phyloP scores from a whole-genome alignment of 2,113 vertebrate species.

The Caranx ignobilis region DNA sequence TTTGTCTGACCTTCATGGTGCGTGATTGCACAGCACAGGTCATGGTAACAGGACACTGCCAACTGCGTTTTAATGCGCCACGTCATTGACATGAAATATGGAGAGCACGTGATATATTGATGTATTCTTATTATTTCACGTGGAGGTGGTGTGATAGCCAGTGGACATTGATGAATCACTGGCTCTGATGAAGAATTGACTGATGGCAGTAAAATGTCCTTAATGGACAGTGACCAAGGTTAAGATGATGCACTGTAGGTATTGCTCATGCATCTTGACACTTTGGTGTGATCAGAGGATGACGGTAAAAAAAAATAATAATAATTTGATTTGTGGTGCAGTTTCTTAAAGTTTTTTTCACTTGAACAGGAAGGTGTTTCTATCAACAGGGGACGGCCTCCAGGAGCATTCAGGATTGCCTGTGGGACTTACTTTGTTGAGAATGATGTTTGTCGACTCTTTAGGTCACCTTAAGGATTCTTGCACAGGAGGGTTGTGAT shows the following conservation, averaged over 20 bases:
- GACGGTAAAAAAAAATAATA: not conserved
- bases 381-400: not conserved
- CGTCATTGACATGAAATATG: slow-evolving; percentile 13
- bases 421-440: slow-evolving; percentile 13
- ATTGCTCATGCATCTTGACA: not conserved
- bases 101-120: not conserved
- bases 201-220: not conserved
- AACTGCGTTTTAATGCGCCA: not conserved
- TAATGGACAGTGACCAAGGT: not conserved
- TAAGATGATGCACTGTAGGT: not conserved
- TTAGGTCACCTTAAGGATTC: not conserved
- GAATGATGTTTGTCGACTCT: not conserved
- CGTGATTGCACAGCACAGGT: slow-evolving; percentile 4
- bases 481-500: not conserved
- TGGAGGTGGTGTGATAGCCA: not conserved
- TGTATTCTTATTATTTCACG: slow-evolving; percentile 2
- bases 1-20: slow-evolving; percentile 29
- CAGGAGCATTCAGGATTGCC: slow-evolving; percentile 4
- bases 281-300: not conserved
- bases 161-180: slow-evolving; percentile 22
- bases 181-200: slow-evolving; percentile 14
- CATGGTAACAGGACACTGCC: slow-evolving; percentile 15
- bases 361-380: not conserved
- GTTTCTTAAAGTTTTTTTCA: not conserved
- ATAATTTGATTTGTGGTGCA: not conserved